These are phyloP conservation scores for Peromyscus californicus DNA, from an alignment of 2,113 vertebrate genomes.

Conservation along the genomic window DNA sequence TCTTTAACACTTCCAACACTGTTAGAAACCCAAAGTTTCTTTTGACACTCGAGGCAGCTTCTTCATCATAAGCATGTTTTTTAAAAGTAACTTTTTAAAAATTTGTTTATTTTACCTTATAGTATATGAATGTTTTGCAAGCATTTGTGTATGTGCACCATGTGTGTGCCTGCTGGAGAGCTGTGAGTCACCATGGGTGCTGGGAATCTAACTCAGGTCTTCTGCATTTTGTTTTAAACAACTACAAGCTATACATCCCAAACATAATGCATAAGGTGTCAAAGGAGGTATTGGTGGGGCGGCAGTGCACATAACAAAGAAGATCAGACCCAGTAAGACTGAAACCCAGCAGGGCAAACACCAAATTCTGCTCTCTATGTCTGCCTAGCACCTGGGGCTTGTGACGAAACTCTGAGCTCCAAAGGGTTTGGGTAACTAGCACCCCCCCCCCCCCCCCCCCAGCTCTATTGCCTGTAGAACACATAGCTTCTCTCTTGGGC, in stretches of 20 bases:
- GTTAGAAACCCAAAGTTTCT: not conserved
- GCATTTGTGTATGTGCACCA: not conserved
- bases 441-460: too few species aligned
- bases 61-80: not conserved
- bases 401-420: not conserved
- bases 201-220: not conserved
- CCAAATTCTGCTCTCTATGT: not conserved
- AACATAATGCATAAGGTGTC: not conserved
- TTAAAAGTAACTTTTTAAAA: not conserved
- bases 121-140: not conserved
- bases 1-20: not conserved
- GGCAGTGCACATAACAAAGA: too few species aligned
- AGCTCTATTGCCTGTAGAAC: not conserved
- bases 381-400: not conserved
- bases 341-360: not conserved
- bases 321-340: not conserved
- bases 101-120: not conserved
- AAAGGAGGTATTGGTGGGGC: not conserved
- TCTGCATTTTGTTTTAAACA: not conserved
- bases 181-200: not conserved
- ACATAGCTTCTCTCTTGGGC: not conserved
- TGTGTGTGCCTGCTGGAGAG: not conserved
- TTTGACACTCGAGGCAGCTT: not conserved
- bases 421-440: not conserved
- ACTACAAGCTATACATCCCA: not conserved